phyloP scores from a whole-genome alignment of 2,888 invertebrate genomes.

The Ophonus ardosiacus region DNA sequence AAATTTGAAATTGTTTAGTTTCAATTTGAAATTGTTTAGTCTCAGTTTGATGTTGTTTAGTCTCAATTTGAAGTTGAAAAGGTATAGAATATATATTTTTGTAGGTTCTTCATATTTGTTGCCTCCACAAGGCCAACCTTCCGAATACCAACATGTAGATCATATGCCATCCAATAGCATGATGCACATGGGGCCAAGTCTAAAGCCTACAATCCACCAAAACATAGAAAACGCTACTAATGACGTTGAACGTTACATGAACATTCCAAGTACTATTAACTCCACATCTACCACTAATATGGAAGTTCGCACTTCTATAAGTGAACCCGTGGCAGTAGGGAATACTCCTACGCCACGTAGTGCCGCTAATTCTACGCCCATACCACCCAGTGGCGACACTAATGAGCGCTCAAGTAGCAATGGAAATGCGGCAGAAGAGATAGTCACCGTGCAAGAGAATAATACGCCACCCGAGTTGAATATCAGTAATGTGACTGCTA shows the following conservation, averaged over 20 bases:
- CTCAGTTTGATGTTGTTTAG: no score
- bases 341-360: neutral
- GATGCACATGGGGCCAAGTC: constrained; percentile 45
- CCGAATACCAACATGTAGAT: constrained; percentile 39
- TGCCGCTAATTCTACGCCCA: constrained; percentile 16
- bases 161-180: constrained; percentile 35
- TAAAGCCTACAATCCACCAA: constrained; percentile 44
- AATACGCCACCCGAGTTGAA: constrained; percentile 4
- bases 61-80: no score
- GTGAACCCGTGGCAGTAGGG: neutral
- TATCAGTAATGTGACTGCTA: constrained; percentile 14
- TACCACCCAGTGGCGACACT: neutral
- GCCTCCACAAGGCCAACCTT: constrained; percentile 29
- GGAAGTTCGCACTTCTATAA: neutral
- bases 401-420: neutral
- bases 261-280: constrained; percentile 34
- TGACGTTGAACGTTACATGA: constrained; percentile 37
- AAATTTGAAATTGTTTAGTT: no score
- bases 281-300: constrained; percentile 7
- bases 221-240: constrained; percentile 39
- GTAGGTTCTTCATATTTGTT: constrained; percentile 43
- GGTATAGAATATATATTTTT: no score
- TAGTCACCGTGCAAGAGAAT: constrained; percentile 8
- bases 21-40: no score
- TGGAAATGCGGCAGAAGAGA: neutral